A percentile compares a stretch with the other conserved stretches of the same genome.
Evolutionary conservation across 2,888 invertebrate species (phyloP).

Genomic region (Thyatira batis): DNA sequence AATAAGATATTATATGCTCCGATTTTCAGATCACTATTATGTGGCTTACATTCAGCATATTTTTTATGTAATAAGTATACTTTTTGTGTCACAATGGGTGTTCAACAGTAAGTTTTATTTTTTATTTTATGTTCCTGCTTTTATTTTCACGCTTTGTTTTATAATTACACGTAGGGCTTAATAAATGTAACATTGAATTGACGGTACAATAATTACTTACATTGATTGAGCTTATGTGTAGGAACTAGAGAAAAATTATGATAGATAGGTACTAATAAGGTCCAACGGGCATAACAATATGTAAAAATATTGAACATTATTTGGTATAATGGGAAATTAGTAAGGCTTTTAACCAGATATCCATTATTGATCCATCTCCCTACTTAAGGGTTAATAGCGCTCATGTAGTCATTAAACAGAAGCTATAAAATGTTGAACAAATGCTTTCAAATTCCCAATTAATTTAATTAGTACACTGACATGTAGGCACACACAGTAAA

Average conservation of each 20-base stretch:
- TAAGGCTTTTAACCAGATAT: too few relatives aligned
- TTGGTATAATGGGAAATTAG: too few relatives aligned
- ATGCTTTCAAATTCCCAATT: background rate
- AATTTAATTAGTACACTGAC: background rate
- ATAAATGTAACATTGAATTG: background rate
- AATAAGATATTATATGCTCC: background rate
- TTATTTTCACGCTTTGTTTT: background rate
- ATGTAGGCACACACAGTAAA: slow-evolving; percentile 13
- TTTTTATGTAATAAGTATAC: background rate
- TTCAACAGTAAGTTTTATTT: slow-evolving; percentile 2
- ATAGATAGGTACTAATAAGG: too few relatives aligned
- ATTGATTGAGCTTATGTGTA: too few relatives aligned
- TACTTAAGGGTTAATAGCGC: too few relatives aligned
- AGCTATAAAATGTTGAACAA: background rate
- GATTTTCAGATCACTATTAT: background rate
- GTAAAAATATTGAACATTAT: too few relatives aligned
- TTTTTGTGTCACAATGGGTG: background rate
- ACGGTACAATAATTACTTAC: too few relatives aligned
- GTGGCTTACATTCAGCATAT: too few relatives aligned
- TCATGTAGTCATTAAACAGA: too few relatives aligned
- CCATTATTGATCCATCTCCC: too few relatives aligned
- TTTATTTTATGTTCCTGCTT: background rate
- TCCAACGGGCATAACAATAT: too few relatives aligned
- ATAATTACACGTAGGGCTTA: background rate
- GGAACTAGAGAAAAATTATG: too few relatives aligned